Percentiles rank a stretch among this genome's conserved stretches.
Conservation (phyloP, 2,888 invertebrate genomes). For the Sesamia inferens region DNA sequence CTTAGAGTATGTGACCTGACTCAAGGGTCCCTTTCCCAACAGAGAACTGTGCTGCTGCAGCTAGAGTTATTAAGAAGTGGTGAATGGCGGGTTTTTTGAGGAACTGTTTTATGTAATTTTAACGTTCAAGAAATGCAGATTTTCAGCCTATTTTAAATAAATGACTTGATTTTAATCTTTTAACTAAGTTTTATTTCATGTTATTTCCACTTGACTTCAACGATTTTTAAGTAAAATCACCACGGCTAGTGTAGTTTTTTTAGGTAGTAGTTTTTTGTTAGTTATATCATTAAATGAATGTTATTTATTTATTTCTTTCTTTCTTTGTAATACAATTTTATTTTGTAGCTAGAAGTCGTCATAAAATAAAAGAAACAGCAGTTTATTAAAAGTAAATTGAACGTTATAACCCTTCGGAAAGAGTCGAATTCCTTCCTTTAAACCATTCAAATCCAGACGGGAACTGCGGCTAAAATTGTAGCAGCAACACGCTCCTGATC, state of each 20-base stretch:
- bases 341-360: not conserved
- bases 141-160: not conserved
- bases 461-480: conserved; percentile 76
- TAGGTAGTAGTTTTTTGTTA: not conserved
- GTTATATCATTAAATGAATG: not conserved
- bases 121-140: not conserved
- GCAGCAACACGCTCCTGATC: conserved; percentile 81
- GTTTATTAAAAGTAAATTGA: not conserved
- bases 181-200: not conserved
- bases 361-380: not conserved
- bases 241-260: not conserved
- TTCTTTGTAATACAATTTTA: conserved; percentile 1
- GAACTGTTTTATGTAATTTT: not conserved
- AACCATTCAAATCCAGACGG: conserved; percentile 28
- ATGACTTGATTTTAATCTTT: not conserved
- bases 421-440: conserved; percentile 50
- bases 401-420: not conserved
- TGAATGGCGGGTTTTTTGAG: not conserved
- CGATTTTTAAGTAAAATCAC: not conserved
- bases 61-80: not conserved
- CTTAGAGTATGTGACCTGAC: too few relatives aligned
- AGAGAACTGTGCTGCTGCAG: not conserved
- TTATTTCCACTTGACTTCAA: too few relatives aligned
- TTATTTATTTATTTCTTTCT: not conserved
- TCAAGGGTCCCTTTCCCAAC: not conserved